Evolutionary conservation across 2,113 vertebrate genomes (phyloP).

Genomic region (Mobula birostris): DNA sequence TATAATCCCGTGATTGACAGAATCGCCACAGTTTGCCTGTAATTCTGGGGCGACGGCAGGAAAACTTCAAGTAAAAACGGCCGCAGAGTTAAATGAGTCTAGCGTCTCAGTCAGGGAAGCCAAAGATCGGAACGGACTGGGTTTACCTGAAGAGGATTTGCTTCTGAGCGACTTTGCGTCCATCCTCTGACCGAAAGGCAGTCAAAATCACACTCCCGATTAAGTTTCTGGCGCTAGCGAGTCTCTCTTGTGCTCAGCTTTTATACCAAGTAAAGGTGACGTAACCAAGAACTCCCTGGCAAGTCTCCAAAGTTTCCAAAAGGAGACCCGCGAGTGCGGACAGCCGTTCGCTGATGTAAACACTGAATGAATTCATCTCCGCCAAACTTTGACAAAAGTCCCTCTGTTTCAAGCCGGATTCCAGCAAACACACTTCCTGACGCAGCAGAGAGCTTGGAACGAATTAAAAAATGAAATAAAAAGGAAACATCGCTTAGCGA

Average conservation of each 20-base stretch:
- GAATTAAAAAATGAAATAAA: neutral
- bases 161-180: neutral
- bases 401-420: neutral
- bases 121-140: neutral
- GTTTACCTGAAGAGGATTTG: neutral
- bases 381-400: neutral
- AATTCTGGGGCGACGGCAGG: too few species aligned
- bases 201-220: neutral
- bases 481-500: too few species aligned
- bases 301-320: neutral
- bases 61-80: too few species aligned
- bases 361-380: neutral
- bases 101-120: neutral
- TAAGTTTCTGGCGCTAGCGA: neutral
- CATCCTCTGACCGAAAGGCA: neutral
- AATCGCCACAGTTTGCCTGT: too few species aligned
- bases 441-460: neutral
- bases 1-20: too few species aligned
- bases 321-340: too few species aligned
- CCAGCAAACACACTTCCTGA: neutral
- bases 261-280: neutral
- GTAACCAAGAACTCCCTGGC: neutral
- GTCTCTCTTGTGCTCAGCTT: neutral
- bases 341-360: neutral
- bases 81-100: too few species aligned